Conservation (phyloP, 2,797 vertebrate genomes). For the Lithobates pipiens region DNA sequence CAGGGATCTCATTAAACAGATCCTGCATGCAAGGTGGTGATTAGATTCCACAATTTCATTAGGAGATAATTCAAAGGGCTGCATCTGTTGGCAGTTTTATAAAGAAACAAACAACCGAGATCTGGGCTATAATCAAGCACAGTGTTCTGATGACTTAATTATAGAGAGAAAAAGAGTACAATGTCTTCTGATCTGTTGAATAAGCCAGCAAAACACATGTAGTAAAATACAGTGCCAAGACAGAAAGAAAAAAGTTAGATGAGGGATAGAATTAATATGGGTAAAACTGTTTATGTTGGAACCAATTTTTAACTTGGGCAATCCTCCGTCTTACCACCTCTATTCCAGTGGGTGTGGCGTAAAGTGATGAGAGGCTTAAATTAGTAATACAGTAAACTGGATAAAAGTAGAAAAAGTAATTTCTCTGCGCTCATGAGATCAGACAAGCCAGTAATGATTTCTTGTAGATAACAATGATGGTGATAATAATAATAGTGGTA, state of each 20-base stretch:
- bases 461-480: too few relatives aligned
- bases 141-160: slow-evolving; percentile 1
- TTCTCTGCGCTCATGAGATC: too few relatives aligned
- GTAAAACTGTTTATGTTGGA: background rate
- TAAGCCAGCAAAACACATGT: background rate
- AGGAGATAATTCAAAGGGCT: slow-evolving; percentile 7
- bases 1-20: slow-evolving; percentile 16
- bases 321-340: background rate
- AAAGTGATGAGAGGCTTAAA: background rate
- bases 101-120: slow-evolving; percentile 8
- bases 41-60: slow-evolving; percentile 10
- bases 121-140: slow-evolving; percentile 1
- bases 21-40: background rate
- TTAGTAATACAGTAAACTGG: background rate
- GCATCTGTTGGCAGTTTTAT: slow-evolving; percentile 12
- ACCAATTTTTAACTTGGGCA: background rate
- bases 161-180: slow-evolving; percentile 14
- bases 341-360: background rate
- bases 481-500: too few relatives aligned
- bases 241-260: background rate
- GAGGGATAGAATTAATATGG: background rate
- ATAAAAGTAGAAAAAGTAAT: background rate
- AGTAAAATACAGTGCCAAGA: background rate
- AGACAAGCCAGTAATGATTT: too few relatives aligned
- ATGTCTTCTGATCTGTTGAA: slow-evolving; percentile 9